Evolutionary conservation across 2,888 invertebrate genomes (phyloP), one percentile per base, ranked within the genome.

Genomic region (Stictocephala bisonia): DNA sequence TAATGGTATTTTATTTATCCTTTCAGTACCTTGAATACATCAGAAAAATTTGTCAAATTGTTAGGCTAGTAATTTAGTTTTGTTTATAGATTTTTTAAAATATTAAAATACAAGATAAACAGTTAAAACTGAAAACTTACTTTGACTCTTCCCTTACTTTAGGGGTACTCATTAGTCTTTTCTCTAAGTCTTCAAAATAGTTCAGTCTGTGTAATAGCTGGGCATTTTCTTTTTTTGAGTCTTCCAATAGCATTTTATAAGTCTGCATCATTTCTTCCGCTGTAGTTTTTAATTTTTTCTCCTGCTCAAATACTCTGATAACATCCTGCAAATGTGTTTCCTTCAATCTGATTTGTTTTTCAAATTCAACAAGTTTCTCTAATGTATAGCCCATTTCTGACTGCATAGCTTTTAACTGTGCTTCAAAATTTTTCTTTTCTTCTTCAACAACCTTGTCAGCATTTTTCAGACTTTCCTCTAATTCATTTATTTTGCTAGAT

Each of bases 351-450:
- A 71, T 44, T 44, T 58, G 58, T 11, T 71, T 58, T 18, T 71
- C 58, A 58, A 58, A 58, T 29, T 71, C 70, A 4, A 29, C 24
- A 15, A 71, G 26, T 29, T 31, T 71, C 29, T 58, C 58, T 11
- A 53, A 56, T 20, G 70, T 58, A n/a, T 29, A 56, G 13, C 44
- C 40, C 29, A 71, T 58, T 44, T 71, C 70, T 24, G 58, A 3
- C 31, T 71, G 70, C 44, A 71, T 40, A 7, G 41, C 58, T 29
- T 71, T 53, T 26, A 71, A 40, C 41, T 71, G 44, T 11, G 56
- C 48, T 18, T 71, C 58, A 13, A 41, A n/a, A 11, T 41, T 56
- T 44, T 71, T 48, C 15, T 58, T 71, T 3, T 29, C 22, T n/a
- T 71, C 70, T 9, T 44, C 44, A 20, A 71, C 3, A 20, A 22